Percentiles rank a stretch among this genome's conserved stretches.
phyloP scores from a whole-genome alignment of 2,113 vertebrate genomes.

The Mugil cephalus region DNA sequence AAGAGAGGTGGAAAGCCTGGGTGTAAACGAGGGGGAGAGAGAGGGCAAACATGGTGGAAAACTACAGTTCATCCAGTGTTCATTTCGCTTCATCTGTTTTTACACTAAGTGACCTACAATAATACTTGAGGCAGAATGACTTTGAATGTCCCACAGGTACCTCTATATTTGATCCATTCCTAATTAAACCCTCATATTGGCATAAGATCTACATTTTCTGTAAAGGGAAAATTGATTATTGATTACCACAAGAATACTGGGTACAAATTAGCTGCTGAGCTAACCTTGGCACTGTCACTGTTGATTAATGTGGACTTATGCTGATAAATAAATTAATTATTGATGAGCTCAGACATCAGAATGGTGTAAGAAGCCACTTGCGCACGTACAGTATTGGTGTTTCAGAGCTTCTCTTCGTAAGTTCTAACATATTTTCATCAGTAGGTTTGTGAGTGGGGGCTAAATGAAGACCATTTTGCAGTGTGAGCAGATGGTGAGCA shows the following conservation, averaged over 20 bases:
- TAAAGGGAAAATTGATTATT: slow-evolving; percentile 59
- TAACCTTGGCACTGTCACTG: slow-evolving; percentile 6
- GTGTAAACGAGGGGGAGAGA: slow-evolving; percentile 16
- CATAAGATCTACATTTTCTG: slow-evolving; percentile 63
- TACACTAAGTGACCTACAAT: neutral
- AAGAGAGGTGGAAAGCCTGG: slow-evolving; percentile 11
- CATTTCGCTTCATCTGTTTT: slow-evolving; percentile 5
- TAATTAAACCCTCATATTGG: slow-evolving; percentile 39
- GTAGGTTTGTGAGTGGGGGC: slow-evolving; percentile 82
- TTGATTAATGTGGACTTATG: slow-evolving; percentile 6
- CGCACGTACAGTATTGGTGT: neutral
- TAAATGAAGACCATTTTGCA: slow-evolving; percentile 89
- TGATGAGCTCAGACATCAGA: neutral
- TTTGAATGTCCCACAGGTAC: neutral
- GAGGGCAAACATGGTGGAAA: slow-evolving; percentile 34
- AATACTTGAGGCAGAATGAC: neutral
- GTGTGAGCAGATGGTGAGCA: slow-evolving; percentile 91
- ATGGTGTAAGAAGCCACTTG: neutral
- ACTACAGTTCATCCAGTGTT: slow-evolving; percentile 1
- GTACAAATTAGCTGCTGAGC: neutral
- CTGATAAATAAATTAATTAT: neutral
- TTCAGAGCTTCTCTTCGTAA: slow-evolving; percentile 72
- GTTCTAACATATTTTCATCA: slow-evolving; percentile 72
- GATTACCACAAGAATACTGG: neutral
- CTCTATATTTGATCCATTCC: slow-evolving; percentile 1